Base-by-base conservation (phyloP, 2,113 vertebrate genomes). In the Sialia sialis region DNA sequence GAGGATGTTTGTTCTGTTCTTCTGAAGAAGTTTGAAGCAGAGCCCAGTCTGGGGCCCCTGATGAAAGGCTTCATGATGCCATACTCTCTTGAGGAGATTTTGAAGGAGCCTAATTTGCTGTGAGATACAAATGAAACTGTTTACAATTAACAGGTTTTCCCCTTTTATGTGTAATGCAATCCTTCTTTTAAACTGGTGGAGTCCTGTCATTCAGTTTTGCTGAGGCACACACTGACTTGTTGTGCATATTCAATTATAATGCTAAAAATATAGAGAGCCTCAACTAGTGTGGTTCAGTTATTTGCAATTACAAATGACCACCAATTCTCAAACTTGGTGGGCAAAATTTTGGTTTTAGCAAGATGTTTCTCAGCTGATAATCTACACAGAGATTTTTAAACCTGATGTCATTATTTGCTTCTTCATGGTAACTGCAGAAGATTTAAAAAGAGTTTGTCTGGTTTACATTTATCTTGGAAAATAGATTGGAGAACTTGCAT, bases 1-100 rank as follows among this genome's bases (percentile, higher is more conserved):
- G 27, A 95, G 93, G 93, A 94, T 97, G 95, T 97, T 96, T 97
- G 89, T 77, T 95, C 93, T 93, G 78, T 83, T 93, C 91, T 95
- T 94, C 91, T 89, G 89, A 87, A 91, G 93, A 62, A 94, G 89
- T 83, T 43, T 95, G 93, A 97, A 96, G 81, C 63, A 70, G 63
- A 89, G 91, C 87, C 91, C 91, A 77, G 89, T 32, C 75, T 80
- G 93, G 55, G 91, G 91, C 74, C 82, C 82, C 59, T 26, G 84
- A 95, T 95, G 81, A 95, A 97, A 95, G 77, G 58, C 43, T 84
- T 91, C 51, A 1, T 69, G 87, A 94, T 91, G 66, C 93, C 81
- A 70, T 84, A 26, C 21, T 83, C 94, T 51, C 74, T 66, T 91
- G 66, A 94, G 81, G 75, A 96, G 87, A 62, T 76, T 87, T 93